Conservation (phyloP, 2,113 vertebrate species). For the Variabilichromis moorii region DNA sequence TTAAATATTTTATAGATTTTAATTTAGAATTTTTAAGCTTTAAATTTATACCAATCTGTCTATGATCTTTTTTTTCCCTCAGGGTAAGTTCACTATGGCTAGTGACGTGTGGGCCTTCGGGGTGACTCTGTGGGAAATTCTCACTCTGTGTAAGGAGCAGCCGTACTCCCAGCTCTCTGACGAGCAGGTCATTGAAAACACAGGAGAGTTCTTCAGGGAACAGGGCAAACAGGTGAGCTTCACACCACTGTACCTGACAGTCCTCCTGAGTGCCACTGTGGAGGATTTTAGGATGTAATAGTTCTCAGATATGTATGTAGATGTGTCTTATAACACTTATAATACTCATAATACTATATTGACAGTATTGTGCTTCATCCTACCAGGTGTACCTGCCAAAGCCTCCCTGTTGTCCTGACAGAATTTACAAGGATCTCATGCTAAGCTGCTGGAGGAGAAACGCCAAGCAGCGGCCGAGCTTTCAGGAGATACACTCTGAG, state of each 20-base stretch:
- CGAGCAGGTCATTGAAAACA: slow-evolving; percentile 96
- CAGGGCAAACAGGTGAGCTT: slow-evolving; percentile 83
- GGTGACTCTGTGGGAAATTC: slow-evolving; percentile 93
- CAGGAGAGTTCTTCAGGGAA: slow-evolving; percentile 94
- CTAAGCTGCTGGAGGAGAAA: slow-evolving; percentile 94
- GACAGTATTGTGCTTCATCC: neutral
- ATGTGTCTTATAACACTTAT: neutral
- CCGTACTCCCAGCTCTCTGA: slow-evolving; percentile 91
- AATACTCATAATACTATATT: neutral
- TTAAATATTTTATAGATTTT: neutral
- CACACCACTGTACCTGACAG: neutral
- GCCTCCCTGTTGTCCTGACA: slow-evolving; percentile 83
- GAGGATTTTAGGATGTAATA: neutral
- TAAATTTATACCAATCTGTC: neutral
- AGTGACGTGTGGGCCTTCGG: slow-evolving; percentile 95
- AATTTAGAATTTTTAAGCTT: neutral
- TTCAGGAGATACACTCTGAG: slow-evolving; percentile 83
- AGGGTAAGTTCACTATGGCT: slow-evolving; percentile 97
- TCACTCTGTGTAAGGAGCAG: slow-evolving; percentile 90
- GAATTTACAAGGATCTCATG: slow-evolving; percentile 85
- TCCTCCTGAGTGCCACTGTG: neutral
- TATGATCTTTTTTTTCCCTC: neutral
- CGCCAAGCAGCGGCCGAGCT: slow-evolving; percentile 89
- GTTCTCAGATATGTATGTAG: neutral
- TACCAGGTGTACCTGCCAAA: slow-evolving; percentile 85